Evolutionary conservation across 2,888 invertebrate species (phyloP).

Genomic region (Tetragnatha montana): DNA sequence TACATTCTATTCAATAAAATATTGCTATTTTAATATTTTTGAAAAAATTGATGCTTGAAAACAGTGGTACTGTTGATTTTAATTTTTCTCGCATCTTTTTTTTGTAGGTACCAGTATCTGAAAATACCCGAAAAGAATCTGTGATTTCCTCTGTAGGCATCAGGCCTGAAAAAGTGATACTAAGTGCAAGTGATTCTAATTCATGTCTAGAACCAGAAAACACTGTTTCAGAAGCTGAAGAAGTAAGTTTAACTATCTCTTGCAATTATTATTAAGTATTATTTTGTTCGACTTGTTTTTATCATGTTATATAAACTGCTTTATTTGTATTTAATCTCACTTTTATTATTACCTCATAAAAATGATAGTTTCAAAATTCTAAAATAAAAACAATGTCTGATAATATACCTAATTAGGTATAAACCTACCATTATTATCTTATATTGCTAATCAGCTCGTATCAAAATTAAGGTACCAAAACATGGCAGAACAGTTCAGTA

Average conservation of each 20-base stretch:
- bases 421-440: no score
- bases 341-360: background rate
- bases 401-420: no score
- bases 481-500: no score
- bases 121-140: constrained; percentile 37
- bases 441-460: no score
- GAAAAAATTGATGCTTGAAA: no score
- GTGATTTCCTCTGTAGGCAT: constrained; percentile 21
- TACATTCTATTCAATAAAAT: no score
- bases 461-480: no score
- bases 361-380: no score
- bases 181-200: constrained; percentile 51
- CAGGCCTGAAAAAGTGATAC: constrained; percentile 15
- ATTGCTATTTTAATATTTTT: no score
- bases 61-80: background rate
- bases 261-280: background rate
- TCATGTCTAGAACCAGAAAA: constrained; percentile 51
- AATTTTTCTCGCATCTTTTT: background rate
- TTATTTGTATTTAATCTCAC: background rate
- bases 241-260: constrained; percentile 43
- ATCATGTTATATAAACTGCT: background rate
- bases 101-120: constrained; percentile 24
- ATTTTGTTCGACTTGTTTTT: background rate
- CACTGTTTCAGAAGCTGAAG: constrained; percentile 56
- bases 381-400: no score